Evolutionary conservation across 2,113 vertebrate genomes (phyloP).

Genomic region (Alouatta palliata): DNA sequence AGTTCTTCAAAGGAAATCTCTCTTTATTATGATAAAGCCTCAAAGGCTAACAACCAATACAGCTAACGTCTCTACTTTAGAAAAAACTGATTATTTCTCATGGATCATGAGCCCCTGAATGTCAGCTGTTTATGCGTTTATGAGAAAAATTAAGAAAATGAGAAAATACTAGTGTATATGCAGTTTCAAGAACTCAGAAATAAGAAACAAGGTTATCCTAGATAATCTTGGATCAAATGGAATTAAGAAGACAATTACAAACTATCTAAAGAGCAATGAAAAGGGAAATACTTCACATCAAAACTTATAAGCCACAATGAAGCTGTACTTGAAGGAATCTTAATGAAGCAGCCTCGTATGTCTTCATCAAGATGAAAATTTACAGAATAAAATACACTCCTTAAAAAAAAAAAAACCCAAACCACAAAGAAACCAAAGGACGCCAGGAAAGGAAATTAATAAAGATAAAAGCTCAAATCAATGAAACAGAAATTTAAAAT

Average conservation of each 20-base stretch:
- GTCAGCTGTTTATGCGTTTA: neutral
- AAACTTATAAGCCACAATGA: neutral
- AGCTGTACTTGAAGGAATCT: neutral
- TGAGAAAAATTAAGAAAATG: neutral
- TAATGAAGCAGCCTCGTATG: neutral
- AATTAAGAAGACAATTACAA: constrained; percentile 39
- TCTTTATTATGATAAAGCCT: neutral
- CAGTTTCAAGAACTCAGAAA: constrained; percentile 18
- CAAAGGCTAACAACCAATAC: neutral
- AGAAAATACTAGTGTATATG: neutral
- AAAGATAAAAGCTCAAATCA: constrained; percentile 47
- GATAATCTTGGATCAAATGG: neutral
- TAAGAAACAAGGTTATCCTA: neutral
- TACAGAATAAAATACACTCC: neutral
- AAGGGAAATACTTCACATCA: neutral
- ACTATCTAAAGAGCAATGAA: neutral
- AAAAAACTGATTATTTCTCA: constrained; percentile 1
- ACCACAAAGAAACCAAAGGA: constrained; percentile 33
- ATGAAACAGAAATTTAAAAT: constrained; percentile 10
- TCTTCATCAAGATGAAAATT: neutral
- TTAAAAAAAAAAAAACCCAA: neutral
- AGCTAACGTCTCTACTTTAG: neutral
- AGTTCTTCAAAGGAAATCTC: neutral
- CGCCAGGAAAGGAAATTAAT: constrained; percentile 34
- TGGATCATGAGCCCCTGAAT: neutral